Evolutionary conservation across 2,797 vertebrate genomes (phyloP).

Genomic region (Pipistrellus pipistrellus): DNA sequence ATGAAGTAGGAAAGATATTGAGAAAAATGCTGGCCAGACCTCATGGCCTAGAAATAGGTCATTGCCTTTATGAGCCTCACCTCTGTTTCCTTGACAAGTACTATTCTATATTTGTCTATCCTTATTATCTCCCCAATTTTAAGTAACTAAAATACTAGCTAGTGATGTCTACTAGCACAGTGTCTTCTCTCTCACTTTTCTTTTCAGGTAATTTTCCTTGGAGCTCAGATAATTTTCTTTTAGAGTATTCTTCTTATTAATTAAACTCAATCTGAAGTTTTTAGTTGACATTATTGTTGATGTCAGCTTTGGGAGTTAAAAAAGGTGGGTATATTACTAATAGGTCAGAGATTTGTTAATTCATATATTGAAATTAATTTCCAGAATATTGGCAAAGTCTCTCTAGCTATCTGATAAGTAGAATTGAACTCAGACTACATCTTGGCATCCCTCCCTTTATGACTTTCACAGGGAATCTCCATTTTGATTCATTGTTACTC

Average conservation of each 20-base stretch:
- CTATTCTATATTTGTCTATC: background rate
- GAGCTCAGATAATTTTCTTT: slow-evolving; percentile 25
- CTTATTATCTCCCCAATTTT: background rate
- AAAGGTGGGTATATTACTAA: background rate
- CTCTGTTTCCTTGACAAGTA: background rate
- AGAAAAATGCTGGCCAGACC: background rate
- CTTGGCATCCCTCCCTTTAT: background rate
- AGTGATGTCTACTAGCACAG: background rate
- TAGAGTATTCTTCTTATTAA: background rate
- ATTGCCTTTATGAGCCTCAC: background rate
- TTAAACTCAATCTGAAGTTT: background rate
- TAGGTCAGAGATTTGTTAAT: background rate
- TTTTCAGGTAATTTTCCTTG: background rate
- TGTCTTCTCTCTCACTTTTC: background rate
- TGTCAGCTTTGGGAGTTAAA: slow-evolving; percentile 1
- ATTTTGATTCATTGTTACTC: slow-evolving; percentile 54
- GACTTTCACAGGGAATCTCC: background rate
- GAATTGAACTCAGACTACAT: background rate
- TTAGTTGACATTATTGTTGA: background rate
- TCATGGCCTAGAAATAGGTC: background rate
- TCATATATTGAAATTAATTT: background rate
- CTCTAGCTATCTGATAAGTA: background rate
- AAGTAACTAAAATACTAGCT: background rate
- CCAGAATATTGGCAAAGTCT: background rate
- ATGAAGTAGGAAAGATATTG: background rate